Evolutionary conservation across 2,888 invertebrate species (phyloP).

Genomic region (Ophioninae sp.): DNA sequence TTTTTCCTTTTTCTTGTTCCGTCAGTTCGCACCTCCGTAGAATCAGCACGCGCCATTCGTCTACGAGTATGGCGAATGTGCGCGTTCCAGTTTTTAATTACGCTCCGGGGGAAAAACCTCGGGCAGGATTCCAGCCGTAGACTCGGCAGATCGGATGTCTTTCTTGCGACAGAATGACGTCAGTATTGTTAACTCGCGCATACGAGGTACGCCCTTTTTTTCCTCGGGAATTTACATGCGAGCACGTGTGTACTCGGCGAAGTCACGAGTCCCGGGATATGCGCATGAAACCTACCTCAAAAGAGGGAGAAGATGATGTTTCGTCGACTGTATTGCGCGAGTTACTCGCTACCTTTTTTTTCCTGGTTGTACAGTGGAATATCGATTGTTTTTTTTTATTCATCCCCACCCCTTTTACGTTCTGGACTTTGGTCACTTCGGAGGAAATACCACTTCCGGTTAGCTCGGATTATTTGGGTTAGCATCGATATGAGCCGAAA

Average conservation of each 20-base stretch:
- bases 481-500: too few relatives aligned
- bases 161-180: conserved; percentile 26
- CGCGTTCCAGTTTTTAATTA: conserved; percentile 72
- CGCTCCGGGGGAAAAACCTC: conserved; percentile 66
- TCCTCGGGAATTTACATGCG: neutral
- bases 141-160: conserved; percentile 18
- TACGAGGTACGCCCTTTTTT: conserved; percentile 4
- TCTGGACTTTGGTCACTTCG: too few relatives aligned
- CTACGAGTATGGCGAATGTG: conserved; percentile 57
- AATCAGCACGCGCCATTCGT: conserved; percentile 44
- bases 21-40: conserved; percentile 31
- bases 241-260: neutral
- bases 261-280: conserved; percentile 5
- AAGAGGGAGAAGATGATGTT: conserved; percentile 46
- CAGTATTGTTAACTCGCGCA: neutral
- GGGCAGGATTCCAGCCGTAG: conserved; percentile 28
- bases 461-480: too few relatives aligned
- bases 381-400: too few relatives aligned
- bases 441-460: too few relatives aligned
- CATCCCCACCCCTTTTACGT: too few relatives aligned
- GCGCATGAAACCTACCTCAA: conserved; percentile 10
- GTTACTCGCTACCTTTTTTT: too few relatives aligned
- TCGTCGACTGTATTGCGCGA: conserved; percentile 46
- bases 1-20: conserved; percentile 58
- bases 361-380: too few relatives aligned